phyloP scores from a whole-genome alignment of 2,888 invertebrate species.

The Hypercompe scribonia region DNA sequence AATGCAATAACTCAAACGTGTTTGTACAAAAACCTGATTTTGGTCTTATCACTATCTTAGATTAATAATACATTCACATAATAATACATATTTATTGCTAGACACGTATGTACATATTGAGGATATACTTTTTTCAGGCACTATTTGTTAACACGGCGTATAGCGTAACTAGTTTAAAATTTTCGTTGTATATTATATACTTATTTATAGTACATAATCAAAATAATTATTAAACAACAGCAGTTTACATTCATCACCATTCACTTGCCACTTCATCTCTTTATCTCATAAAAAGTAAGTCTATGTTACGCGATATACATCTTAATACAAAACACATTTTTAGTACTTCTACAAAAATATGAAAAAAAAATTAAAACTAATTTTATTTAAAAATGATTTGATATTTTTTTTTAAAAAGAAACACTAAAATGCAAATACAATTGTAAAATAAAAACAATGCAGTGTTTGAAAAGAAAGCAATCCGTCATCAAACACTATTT shows the following conservation, averaged over 20 bases:
- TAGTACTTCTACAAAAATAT: neutral
- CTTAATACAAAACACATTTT: neutral
- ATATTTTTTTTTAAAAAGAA: neutral
- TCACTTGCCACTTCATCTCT: neutral
- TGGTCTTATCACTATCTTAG: neutral
- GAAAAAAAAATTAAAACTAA: neutral
- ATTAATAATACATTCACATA: constrained; percentile 10
- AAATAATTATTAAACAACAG: neutral
- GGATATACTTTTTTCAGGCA: constrained; percentile 36
- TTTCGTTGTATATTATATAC: neutral
- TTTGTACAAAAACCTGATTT: neutral
- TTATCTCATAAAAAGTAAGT: neutral
- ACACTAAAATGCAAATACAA: neutral
- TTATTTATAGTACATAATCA: neutral
- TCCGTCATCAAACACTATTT: neutral
- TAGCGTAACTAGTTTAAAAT: neutral
- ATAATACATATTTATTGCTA: neutral
- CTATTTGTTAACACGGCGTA: constrained; percentile 28
- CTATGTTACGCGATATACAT: neutral
- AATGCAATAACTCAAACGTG: neutral
- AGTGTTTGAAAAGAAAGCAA: neutral
- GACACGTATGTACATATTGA: constrained; percentile 4
- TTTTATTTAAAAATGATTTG: neutral
- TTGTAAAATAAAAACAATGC: neutral
- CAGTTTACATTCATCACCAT: neutral